Base-by-base conservation (phyloP, 2,888 invertebrate species). In the Norana najaformis region DNA sequence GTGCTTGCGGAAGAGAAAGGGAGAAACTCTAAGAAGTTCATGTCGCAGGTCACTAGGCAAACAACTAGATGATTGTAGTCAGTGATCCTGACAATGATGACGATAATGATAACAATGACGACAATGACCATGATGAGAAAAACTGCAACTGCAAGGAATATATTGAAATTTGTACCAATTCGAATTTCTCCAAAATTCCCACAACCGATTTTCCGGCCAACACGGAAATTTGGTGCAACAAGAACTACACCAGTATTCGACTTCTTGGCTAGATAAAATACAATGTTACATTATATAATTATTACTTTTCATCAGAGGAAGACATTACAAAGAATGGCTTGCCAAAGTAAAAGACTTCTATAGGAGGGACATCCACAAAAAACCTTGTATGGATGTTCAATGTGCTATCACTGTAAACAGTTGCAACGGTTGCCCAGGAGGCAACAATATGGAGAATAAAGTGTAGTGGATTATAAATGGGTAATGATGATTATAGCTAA, bases 141-240 rank as follows among this genome's bases (percentile, higher is more conserved):
- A 69, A 69, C 69, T 69, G 69, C 30, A 69, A 69, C 1, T 0
- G n/a, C 30, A 69, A 69, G 16, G 4, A 69, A 69, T n/a, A n/a
- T 69, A n/a, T 69, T 69, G 69, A n/a, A n/a, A 11, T 69, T 11
- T 11, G 1, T 69, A 85, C 85, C 85, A 85, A 99, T 97, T 95
- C 99, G 96, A 94, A 99, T 96, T 96, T 99, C 99, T 93, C 99
- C 99, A 95, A 99, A 99, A 96, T 99, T 99, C 94, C 99, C 99
- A 96, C 98, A 98, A 95, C 99, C 99, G 95, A 99, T 99, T 96
- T 99, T 99, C 96, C 99, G 99, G 94, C 99, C 99, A 94, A 99
- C 99, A 95, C 99, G 97, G 96, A 99, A 99, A 96, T 99, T 99
- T 95, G 99, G 99, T 94, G 99, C 99, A 94, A 99, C 6, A 23